These are phyloP conservation scores for Sitobion miscanthi DNA, from an alignment of 1,140 invertebrate genomes.

Conservation along the genomic window DNA sequence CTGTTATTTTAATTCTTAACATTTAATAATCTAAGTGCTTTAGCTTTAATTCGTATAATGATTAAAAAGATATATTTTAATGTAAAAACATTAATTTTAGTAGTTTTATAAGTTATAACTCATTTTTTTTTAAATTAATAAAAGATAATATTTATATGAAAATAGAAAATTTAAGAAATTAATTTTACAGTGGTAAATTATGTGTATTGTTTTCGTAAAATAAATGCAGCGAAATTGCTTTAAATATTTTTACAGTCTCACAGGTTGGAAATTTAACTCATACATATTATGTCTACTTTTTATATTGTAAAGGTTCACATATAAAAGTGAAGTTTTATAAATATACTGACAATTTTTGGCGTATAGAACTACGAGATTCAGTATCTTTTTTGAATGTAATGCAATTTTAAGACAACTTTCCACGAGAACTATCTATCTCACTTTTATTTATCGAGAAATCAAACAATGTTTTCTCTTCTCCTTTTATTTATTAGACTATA, in stretches of 20 bases:
- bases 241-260: no score
- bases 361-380: background rate
- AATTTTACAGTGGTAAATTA: no score
- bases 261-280: no score
- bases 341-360: background rate
- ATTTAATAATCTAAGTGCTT: background rate
- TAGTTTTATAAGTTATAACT: background rate
- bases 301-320: no score
- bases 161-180: no score
- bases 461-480: background rate
- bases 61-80: background rate
- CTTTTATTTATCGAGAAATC: background rate
- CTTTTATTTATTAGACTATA: background rate
- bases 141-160: no score
- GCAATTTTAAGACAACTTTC: background rate
- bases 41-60: background rate
- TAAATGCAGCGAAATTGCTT: no score
- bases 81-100: background rate
- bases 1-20: background rate
- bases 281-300: no score
- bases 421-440: background rate
- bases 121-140: background rate
- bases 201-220: no score
- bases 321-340: background rate
- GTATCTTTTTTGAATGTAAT: background rate